These are phyloP conservation scores for Cylloceria caligata DNA, from an alignment of 2,888 invertebrate species.

Conservation along the genomic window DNA sequence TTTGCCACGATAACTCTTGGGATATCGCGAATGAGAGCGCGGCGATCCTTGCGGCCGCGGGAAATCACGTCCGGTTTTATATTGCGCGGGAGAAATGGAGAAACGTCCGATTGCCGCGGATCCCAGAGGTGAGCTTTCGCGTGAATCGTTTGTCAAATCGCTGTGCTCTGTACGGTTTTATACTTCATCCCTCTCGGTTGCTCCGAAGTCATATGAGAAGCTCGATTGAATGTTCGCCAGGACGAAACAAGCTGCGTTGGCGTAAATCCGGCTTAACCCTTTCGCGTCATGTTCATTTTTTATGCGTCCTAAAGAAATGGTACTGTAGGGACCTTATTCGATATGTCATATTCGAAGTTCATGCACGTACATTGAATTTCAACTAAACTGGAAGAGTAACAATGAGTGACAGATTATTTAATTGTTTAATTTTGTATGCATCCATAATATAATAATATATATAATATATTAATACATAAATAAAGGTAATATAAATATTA, in stretches of 20 bases:
- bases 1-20: conserved; percentile 48
- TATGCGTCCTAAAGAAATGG: neutral
- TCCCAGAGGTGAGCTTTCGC: conserved; percentile 42
- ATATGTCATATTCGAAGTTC: neutral
- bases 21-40: conserved; percentile 39
- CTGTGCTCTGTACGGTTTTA: conserved; percentile 21
- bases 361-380: neutral
- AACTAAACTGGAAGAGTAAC: no score
- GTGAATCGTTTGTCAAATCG: conserved; percentile 39
- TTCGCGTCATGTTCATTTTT: conserved; percentile 7
- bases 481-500: no score
- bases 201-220: neutral
- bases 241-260: conserved; percentile 9
- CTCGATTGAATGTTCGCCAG: conserved; percentile 4
- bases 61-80: conserved; percentile 56
- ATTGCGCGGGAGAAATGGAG: conserved; percentile 37
- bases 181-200: conserved; percentile 3
- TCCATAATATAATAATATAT: no score
- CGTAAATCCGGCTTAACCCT: conserved; percentile 8
- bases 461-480: no score
- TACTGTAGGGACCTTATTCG: neutral
- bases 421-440: no score
- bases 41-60: conserved; percentile 50
- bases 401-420: no score
- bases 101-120: conserved; percentile 20